phyloP scores from a whole-genome alignment of 2,797 vertebrate species.

The Brachymystax lenok region DNA sequence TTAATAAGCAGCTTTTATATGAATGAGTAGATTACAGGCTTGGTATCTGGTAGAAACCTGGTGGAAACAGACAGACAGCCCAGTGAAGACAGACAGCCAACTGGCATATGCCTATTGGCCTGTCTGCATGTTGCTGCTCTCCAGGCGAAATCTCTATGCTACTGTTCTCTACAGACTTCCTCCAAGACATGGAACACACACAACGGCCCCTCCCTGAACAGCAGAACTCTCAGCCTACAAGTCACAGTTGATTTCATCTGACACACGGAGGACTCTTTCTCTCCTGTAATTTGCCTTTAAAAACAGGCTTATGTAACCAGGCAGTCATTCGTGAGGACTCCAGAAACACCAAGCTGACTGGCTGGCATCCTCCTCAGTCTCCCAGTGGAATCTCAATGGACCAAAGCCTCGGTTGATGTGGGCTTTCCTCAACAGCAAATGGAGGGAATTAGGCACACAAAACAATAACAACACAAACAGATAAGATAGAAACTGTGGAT shows the following conservation, averaged over 20 bases:
- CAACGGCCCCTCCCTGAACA: slow-evolving; percentile 8
- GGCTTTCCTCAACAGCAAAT: neutral
- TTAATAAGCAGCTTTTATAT: slow-evolving; percentile 55
- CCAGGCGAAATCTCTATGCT: neutral
- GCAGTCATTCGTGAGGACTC: slow-evolving; percentile 31
- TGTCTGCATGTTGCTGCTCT: neutral
- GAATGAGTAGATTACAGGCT: slow-evolving; percentile 51
- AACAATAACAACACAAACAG: neutral
- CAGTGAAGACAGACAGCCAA: neutral
- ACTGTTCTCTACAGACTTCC: neutral
- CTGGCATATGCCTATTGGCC: neutral
- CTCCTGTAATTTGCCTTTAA: slow-evolving; percentile 60
- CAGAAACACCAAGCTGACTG: slow-evolving; percentile 5
- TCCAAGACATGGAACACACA: slow-evolving; percentile 3
- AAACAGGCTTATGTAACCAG: slow-evolving; percentile 40
- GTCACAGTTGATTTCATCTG: slow-evolving; percentile 47
- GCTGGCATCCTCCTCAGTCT: neutral
- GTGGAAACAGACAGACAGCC: neutral
- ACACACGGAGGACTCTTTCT: slow-evolving; percentile 42
- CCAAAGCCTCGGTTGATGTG: slow-evolving; percentile 8
- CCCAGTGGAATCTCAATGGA: slow-evolving; percentile 10
- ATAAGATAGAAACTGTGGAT: neutral
- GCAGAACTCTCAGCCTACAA: slow-evolving; percentile 36
- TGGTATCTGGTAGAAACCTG: neutral
- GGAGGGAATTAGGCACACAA: neutral